Evolutionary conservation across 2,888 invertebrate species (phyloP).

Genomic region (Argyresthia albistria): DNA sequence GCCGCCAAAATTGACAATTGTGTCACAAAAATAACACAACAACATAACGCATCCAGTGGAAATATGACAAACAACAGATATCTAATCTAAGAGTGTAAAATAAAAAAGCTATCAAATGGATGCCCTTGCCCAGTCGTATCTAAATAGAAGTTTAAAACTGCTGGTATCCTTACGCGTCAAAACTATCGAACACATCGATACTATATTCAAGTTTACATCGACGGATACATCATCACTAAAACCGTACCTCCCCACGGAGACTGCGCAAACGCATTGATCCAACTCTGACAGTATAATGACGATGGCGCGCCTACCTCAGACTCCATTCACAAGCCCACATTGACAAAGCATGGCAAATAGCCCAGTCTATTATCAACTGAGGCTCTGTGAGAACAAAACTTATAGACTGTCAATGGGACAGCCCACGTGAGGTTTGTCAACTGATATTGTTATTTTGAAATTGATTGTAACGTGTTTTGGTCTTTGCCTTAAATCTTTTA

Average conservation of each 20-base stretch:
- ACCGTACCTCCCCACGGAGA: constrained; percentile 14
- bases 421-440: constrained; percentile 4
- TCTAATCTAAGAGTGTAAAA: too few species aligned
- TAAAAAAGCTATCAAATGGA: too few species aligned
- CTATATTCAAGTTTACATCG: too few species aligned
- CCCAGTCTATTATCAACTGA: constrained; percentile 39
- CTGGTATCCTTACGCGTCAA: too few species aligned
- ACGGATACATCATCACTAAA: background rate
- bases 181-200: too few species aligned
- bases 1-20: too few species aligned
- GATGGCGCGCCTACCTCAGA: constrained; percentile 42
- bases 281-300: constrained; percentile 42
- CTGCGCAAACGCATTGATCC: constrained; percentile 26
- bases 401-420: background rate
- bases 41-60: too few species aligned
- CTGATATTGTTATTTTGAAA: background rate
- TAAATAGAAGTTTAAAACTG: too few species aligned
- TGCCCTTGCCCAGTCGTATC: too few species aligned
- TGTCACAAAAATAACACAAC: too few species aligned
- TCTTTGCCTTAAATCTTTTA: background rate
- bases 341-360: constrained; percentile 64
- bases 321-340: constrained; percentile 49
- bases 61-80: too few species aligned
- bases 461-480: background rate
- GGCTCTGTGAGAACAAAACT: constrained; percentile 5